Percentiles rank a stretch among this genome's conserved stretches.
These are phyloP conservation scores for Bradypodion ventrale DNA, from an alignment of 2,797 vertebrate genomes.

Conservation along the genomic window DNA sequence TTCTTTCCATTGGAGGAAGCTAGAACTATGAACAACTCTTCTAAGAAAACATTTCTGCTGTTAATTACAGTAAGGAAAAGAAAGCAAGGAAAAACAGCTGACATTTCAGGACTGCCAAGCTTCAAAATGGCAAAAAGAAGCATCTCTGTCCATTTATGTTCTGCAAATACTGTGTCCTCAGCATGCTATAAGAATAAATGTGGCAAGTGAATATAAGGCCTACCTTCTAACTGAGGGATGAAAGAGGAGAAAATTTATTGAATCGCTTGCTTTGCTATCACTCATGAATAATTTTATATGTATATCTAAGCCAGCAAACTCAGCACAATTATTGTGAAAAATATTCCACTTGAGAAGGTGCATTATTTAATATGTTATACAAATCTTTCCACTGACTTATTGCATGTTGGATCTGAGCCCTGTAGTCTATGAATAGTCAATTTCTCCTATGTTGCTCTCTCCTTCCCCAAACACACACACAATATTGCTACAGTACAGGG, in stretches of 20 bases:
- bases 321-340: neutral
- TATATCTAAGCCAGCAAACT: too few relatives aligned
- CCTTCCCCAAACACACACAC: neutral
- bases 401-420: constrained; percentile 21
- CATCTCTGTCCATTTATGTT: constrained; percentile 32
- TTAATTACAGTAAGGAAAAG: constrained; percentile 43
- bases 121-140: constrained; percentile 18
- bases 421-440: constrained; percentile 17
- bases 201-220: constrained; percentile 24
- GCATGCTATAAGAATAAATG: constrained; percentile 24
- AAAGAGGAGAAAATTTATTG: neutral
- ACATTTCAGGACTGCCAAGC: constrained; percentile 32
- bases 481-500: neutral
- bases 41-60: constrained; percentile 25
- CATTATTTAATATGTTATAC: neutral
- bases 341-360: neutral
- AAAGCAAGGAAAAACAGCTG: constrained; percentile 37
- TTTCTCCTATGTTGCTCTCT: constrained; percentile 3
- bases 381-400: constrained; percentile 15
- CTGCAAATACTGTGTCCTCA: constrained; percentile 28
- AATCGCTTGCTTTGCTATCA: too few relatives aligned
- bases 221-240: neutral
- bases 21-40: neutral
- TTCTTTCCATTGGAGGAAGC: neutral
- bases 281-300: too few relatives aligned